Percentiles rank a stretch among this genome's conserved stretches.
phyloP scores from a whole-genome alignment of 2,888 invertebrate genomes.

The Diloba caeruleocephala region DNA sequence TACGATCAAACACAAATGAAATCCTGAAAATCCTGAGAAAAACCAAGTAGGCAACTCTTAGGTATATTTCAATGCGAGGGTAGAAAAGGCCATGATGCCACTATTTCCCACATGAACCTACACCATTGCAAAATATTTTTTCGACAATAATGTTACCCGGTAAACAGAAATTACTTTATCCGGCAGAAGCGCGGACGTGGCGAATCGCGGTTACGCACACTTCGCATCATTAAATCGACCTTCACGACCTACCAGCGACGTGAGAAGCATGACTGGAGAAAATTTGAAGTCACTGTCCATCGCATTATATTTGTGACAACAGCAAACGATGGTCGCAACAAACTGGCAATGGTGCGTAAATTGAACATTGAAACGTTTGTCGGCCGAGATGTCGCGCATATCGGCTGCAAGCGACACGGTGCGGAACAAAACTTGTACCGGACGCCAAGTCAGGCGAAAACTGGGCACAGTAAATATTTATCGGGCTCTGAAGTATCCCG shows the following conservation, averaged over 20 bases:
- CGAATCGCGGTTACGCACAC: slow-evolving; percentile 11
- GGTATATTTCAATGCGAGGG: slow-evolving; percentile 13
- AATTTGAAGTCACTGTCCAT: slow-evolving; percentile 3
- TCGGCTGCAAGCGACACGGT: slow-evolving; percentile 32
- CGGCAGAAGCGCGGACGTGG: slow-evolving; percentile 9
- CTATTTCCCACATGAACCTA: slow-evolving; percentile 7
- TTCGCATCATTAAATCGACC: slow-evolving; percentile 30
- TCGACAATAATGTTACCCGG: slow-evolving; percentile 47
- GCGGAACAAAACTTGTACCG: slow-evolving; percentile 29
- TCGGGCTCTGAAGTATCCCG: slow-evolving; percentile 43
- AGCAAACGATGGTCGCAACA: slow-evolving; percentile 8
- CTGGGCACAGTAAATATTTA: slow-evolving; percentile 50
- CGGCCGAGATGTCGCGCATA: slow-evolving; percentile 1
- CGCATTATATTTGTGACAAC: slow-evolving; percentile 2
- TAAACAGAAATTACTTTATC: slow-evolving; percentile 42
- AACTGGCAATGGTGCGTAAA: slow-evolving; percentile 36
- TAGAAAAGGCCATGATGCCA: slow-evolving; percentile 9
- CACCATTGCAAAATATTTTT: slow-evolving; percentile 36
- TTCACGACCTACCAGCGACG: background rate
- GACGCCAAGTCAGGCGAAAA: slow-evolving; percentile 54
- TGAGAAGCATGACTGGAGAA: background rate
- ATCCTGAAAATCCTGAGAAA: slow-evolving; percentile 19
- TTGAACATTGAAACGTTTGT: slow-evolving; percentile 9
- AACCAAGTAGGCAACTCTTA: too few species aligned
- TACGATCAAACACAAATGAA: slow-evolving; percentile 25